A percentile compares a stretch with the other conserved stretches of the same genome.
Evolutionary conservation across 2,888 invertebrate genomes (phyloP).

Genomic region (Allolobophora icterica): DNA sequence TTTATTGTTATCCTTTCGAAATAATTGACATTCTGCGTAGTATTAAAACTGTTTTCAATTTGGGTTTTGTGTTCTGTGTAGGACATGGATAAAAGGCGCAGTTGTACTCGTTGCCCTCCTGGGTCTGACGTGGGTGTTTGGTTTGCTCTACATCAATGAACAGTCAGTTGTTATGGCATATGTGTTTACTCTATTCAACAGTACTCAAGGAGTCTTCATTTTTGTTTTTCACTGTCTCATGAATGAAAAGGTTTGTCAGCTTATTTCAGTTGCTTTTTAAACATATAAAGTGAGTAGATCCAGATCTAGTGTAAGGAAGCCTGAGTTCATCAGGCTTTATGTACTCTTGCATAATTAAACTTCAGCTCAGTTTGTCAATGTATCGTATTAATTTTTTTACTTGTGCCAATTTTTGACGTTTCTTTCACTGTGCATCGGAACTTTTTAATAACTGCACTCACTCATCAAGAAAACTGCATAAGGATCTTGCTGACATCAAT

Average conservation of each 20-base stretch:
- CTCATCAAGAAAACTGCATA: no score
- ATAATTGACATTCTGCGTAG: neutral
- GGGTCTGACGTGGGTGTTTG: slow-evolving; percentile 93
- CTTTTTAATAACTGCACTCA: neutral
- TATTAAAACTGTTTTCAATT: neutral
- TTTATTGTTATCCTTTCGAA: neutral
- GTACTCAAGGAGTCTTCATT: slow-evolving; percentile 90
- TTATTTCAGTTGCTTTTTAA: neutral
- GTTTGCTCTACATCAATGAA: slow-evolving; percentile 86
- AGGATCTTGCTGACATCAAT: no score
- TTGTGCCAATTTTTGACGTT: neutral
- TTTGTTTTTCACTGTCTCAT: slow-evolving; percentile 93
- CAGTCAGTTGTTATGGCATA: slow-evolving; percentile 87
- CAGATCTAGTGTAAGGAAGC: neutral
- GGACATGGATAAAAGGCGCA: slow-evolving; percentile 89
- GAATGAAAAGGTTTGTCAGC: slow-evolving; percentile 76
- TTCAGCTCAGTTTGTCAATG: neutral
- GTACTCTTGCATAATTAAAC: neutral
- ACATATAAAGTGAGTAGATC: neutral
- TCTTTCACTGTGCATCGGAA: neutral
- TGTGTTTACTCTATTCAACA: slow-evolving; percentile 88
- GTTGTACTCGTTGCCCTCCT: slow-evolving; percentile 85
- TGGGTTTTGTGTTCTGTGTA: slow-evolving; percentile 59
- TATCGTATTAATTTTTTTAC: neutral
- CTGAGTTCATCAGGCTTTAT: neutral